phyloP scores from a whole-genome alignment of 2,113 vertebrate genomes.

The Cyanoderma ruficeps region DNA sequence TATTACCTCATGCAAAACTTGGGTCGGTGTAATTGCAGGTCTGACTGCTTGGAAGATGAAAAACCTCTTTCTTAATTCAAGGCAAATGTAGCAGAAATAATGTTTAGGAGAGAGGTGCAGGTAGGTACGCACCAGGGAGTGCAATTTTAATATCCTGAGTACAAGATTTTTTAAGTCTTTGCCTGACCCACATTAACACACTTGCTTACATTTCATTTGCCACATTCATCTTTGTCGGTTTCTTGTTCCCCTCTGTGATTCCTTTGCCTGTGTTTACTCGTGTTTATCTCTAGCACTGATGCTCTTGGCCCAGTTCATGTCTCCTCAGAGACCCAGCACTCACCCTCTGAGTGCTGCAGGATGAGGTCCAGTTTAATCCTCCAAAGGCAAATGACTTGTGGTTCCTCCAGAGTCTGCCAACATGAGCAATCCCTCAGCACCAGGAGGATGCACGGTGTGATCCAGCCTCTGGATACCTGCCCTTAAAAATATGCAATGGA shows the following conservation, averaged over 20 bases:
- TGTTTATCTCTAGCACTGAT: not conserved
- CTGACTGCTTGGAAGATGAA: conserved; percentile 62
- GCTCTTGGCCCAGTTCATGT: not conserved
- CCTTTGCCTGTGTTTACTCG: not conserved
- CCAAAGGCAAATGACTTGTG: not conserved
- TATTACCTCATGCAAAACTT: conserved; percentile 63
- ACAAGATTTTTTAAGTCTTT: conserved; percentile 39
- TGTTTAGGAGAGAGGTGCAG: conserved; percentile 51
- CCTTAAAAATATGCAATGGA: not conserved
- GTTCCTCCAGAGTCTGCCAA: not conserved
- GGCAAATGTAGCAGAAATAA: conserved; percentile 68
- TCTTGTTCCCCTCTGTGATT: not conserved
- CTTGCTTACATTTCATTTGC: conserved; percentile 34
- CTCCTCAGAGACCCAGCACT: accelerated
- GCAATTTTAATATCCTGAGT: conserved; percentile 56
- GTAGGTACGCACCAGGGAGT: conserved; percentile 52
- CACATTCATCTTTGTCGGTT: not conserved
- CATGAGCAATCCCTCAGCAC: accelerated
- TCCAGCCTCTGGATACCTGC: not conserved
- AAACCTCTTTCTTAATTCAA: conserved; percentile 62
- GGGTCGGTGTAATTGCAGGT: conserved; percentile 54
- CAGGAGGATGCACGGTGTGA: accelerated
- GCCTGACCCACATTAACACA: not conserved
- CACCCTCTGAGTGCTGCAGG: accelerated
- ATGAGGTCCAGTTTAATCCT: not conserved